phyloP scores from a whole-genome alignment of 2,797 vertebrate species.

The Leptoclinus maculatus region DNA sequence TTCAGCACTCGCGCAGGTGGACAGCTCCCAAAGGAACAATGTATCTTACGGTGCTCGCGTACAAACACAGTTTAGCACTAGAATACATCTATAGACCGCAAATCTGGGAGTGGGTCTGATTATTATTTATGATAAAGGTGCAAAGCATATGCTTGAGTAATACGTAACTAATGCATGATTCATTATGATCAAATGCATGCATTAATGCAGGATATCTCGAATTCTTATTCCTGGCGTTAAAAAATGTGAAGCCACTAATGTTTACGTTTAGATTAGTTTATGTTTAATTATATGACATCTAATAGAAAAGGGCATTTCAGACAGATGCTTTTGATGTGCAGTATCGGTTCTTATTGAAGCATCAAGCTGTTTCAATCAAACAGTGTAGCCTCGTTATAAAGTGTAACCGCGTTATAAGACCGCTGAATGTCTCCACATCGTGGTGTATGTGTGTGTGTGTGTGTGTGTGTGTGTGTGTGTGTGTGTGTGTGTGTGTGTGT shows the following conservation, averaged over 20 bases:
- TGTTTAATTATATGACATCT: neutral
- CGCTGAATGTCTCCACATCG: neutral
- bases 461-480: too few species aligned
- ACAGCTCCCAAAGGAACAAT: constrained; percentile 49
- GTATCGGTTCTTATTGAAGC: neutral
- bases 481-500: neutral
- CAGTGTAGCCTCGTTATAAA: neutral
- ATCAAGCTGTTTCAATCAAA: neutral
- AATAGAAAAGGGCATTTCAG: neutral
- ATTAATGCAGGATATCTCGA: neutral
- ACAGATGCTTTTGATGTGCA: neutral
- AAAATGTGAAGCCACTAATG: neutral
- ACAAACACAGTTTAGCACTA: neutral
- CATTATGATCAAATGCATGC: neutral
- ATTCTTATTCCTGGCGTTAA: neutral
- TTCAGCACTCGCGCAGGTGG: constrained; percentile 48
- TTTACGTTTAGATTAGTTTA: neutral
- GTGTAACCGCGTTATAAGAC: neutral
- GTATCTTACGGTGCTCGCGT: neutral
- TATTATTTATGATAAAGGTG: neutral
- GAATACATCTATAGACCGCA: neutral
- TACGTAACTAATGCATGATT: neutral
- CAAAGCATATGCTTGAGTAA: neutral
- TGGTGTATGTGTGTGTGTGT: too few species aligned
- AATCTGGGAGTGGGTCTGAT: neutral